phyloP scores from a whole-genome alignment of 1,140 invertebrate genomes.

The Lordiphosa clarofinis region DNA sequence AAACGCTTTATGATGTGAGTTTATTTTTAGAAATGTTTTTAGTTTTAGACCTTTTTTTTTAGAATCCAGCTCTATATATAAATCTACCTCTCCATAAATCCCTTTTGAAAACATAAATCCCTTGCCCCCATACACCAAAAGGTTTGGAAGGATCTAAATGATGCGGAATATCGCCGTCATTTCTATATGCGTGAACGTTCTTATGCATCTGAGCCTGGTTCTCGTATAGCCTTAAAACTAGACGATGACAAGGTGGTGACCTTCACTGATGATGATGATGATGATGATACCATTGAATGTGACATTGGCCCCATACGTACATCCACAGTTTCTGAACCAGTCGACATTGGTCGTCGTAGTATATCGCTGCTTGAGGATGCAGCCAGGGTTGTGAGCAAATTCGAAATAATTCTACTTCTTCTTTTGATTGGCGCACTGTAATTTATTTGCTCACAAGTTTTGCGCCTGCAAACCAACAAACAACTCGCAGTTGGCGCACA shows the following conservation, averaged over 20 bases:
- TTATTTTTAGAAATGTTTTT: neutral
- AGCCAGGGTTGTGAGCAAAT: slow-evolving; percentile 44
- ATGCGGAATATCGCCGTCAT: slow-evolving; percentile 73
- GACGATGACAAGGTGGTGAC: slow-evolving; percentile 46
- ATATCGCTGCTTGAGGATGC: slow-evolving; percentile 53
- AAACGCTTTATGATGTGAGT: slow-evolving; percentile 75
- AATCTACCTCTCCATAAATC: slow-evolving; percentile 20
- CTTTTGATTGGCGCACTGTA: slow-evolving; percentile 66
- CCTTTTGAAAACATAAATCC: slow-evolving; percentile 10
- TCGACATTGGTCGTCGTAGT: slow-evolving; percentile 78
- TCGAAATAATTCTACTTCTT: slow-evolving; percentile 29
- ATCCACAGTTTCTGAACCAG: slow-evolving; percentile 79
- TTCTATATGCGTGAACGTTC: slow-evolving; percentile 76
- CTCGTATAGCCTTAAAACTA: slow-evolving; percentile 63
- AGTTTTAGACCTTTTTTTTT: neutral
- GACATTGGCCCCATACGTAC: slow-evolving; percentile 52
- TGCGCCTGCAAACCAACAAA: slow-evolving; percentile 25
- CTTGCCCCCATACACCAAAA: slow-evolving; percentile 41
- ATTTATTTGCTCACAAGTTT: slow-evolving; percentile 40
- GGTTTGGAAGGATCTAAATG: slow-evolving; percentile 78
- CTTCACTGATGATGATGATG: slow-evolving; percentile 33
- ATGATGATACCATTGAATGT: slow-evolving; percentile 66
- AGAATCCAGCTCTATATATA: slow-evolving; percentile 18
- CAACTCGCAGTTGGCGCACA: slow-evolving; percentile 48
- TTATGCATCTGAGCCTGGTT: slow-evolving; percentile 75